Evolutionary conservation across 2,113 vertebrate species (phyloP), one percentile per base, ranked within the genome.

Genomic region (Piaya cayana): DNA sequence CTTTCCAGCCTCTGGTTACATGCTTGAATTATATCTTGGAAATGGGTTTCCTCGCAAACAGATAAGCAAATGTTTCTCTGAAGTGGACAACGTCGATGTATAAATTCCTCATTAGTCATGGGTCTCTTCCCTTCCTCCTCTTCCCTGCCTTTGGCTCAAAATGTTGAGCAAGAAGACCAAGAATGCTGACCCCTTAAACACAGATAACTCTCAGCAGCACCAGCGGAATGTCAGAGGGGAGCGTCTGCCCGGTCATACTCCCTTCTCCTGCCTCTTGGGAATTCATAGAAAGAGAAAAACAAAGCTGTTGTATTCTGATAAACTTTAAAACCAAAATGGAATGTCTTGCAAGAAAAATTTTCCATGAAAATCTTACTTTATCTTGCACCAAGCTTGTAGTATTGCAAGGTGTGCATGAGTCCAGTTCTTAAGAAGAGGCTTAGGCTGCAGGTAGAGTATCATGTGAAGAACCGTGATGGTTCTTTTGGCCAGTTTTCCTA

Each of bases 31-130:
- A 12, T n/a, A 17, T 90, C 69, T 85, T 56, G 1, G 3, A 47
- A 81, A 89, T 87, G 88, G 11, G 17, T 81, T 91, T 97, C 63
- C 76, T 94, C 90, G 80, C 82, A 96, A 74, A 60, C 27, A 22
- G 29, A 52, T 36, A 75, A 92, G 56, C 55, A 75, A 78, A 92
- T 84, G 8, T 84, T 94, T 83, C 60, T 93, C 39, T 3, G 2
- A 60, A 96, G 64, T 36, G 62, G 76, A 59, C 37, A 67, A 2
- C 3, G 17, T 60, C 88, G 34, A 5, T 77, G 65, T 60, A 56
- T 62, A 83, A 96, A 95, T 93, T 88, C 90, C 72, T 88, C 80
- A 75, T 93, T 92, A 93, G 71, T 15, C 0, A 0, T 80, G 85
- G 21, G 2, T 83, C 60, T 93, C 21, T 8, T 88, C 42, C 34